Conservation (phyloP, 2,797 vertebrate genomes). For the Catamblyrhynchus diadema region DNA sequence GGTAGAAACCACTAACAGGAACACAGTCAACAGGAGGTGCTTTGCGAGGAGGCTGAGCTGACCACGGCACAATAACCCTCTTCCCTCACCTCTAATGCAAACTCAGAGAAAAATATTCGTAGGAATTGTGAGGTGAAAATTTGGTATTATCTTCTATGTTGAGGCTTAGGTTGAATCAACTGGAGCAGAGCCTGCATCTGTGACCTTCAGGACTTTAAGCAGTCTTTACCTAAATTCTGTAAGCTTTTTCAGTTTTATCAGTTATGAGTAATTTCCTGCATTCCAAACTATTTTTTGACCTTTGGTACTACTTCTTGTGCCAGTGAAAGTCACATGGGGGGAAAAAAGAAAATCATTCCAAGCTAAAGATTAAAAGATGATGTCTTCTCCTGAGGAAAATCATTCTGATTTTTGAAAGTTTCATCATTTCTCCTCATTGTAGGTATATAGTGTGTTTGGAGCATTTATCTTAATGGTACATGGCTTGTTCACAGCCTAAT, state of each 20-base stretch:
- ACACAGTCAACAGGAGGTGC: not conserved
- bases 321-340: not conserved
- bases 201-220: not conserved
- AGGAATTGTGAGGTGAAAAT: not conserved
- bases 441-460: not conserved
- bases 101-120: not conserved
- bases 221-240: not conserved
- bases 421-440: not conserved
- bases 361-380: slow-evolving; percentile 5
- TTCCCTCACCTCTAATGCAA: not conserved
- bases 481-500: not conserved
- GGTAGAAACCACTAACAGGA: not conserved
- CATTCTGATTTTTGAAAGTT: slow-evolving; percentile 13
- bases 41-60: not conserved
- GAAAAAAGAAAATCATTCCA: slow-evolving; percentile 3
- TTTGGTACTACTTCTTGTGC: not conserved
- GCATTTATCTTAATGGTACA: not conserved
- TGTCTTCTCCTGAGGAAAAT: slow-evolving; percentile 5
- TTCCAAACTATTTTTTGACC: not conserved
- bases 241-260: not conserved
- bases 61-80: fast-evolving
- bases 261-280: not conserved
- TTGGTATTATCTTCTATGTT: not conserved
- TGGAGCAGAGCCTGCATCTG: not conserved
- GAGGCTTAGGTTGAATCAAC: not conserved